These are phyloP conservation scores for Caenorhabditis remanei DNA, from an alignment of 1,140 invertebrate species.

Conservation along the genomic window DNA sequence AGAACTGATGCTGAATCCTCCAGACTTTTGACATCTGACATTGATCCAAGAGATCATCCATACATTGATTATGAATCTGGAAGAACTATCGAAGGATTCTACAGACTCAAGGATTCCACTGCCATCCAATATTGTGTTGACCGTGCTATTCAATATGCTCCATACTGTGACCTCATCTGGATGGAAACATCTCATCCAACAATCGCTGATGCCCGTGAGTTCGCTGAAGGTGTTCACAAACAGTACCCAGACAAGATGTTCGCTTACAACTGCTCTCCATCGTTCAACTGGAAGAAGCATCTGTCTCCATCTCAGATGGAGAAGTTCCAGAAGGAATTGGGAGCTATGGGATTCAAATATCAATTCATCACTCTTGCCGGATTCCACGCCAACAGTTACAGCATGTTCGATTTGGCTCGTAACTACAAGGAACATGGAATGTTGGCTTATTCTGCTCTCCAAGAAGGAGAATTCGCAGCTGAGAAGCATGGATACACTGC, in stretches of 20 bases:
- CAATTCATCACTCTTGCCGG: slow-evolving; percentile 79
- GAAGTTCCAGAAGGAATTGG: slow-evolving; percentile 78
- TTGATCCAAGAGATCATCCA: slow-evolving; percentile 78
- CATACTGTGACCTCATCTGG: slow-evolving; percentile 79
- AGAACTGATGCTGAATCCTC: slow-evolving; percentile 78
- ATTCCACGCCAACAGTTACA: slow-evolving; percentile 78
- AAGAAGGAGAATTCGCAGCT: slow-evolving; percentile 78
- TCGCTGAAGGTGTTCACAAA: slow-evolving; percentile 78
- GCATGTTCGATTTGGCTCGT: slow-evolving; percentile 78
- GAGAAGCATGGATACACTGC: slow-evolving; percentile 78
- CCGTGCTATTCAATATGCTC: slow-evolving; percentile 78
- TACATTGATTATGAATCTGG: slow-evolving; percentile 78
- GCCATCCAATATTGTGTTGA: slow-evolving; percentile 77
- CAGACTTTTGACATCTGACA: slow-evolving; percentile 76
- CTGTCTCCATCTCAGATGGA: slow-evolving; percentile 76
- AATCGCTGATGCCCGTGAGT: slow-evolving; percentile 76
- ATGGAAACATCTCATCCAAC: slow-evolving; percentile 78
- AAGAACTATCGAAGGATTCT: slow-evolving; percentile 78
- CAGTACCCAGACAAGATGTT: slow-evolving; percentile 78
- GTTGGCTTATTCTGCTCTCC: slow-evolving; percentile 78
- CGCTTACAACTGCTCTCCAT: slow-evolving; percentile 79
- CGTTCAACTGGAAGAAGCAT: slow-evolving; percentile 79
- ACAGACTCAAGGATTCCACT: slow-evolving; percentile 72
- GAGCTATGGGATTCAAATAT: slow-evolving; percentile 79
- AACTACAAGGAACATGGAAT: slow-evolving; percentile 77